phyloP scores from a whole-genome alignment of 2,113 vertebrate genomes.

The Delphinapterus leucas region DNA sequence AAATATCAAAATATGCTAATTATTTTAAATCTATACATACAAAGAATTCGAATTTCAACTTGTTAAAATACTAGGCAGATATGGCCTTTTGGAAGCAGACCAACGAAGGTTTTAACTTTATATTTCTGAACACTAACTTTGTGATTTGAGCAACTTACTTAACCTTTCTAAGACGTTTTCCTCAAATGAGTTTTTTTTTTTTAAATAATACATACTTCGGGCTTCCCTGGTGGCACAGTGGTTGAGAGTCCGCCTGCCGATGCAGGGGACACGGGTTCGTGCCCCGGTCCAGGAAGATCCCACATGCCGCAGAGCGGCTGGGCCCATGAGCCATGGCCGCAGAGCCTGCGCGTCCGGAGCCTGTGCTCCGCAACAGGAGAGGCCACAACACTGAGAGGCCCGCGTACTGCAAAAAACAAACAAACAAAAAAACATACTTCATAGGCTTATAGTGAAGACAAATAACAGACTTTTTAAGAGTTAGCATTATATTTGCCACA shows the following conservation, averaged over 20 bases:
- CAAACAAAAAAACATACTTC: not conserved
- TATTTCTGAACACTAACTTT: not conserved
- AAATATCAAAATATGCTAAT: not conserved
- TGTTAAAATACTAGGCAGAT: not conserved
- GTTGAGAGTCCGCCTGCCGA: too few relatives aligned
- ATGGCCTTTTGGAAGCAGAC: not conserved
- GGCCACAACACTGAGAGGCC: too few relatives aligned
- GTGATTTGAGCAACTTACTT: not conserved
- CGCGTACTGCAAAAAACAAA: too few relatives aligned
- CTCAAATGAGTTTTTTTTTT: not conserved
- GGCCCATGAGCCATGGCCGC: too few relatives aligned
- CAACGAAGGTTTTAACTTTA: not conserved
- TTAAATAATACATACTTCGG: not conserved
- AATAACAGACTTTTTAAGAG: not conserved
- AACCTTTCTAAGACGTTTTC: not conserved
- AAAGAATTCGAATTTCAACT: not conserved
- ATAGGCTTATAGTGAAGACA: not conserved
- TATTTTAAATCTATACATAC: not conserved
- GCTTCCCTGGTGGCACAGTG: too few relatives aligned
- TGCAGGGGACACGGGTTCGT: too few relatives aligned
- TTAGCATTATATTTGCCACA: not conserved
- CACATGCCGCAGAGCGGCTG: too few relatives aligned
- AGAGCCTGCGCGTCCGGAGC: too few relatives aligned
- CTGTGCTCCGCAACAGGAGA: too few relatives aligned
- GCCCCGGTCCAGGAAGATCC: too few relatives aligned